Conservation (phyloP, 2,113 vertebrate genomes). For the Marmota flaviventris region DNA sequence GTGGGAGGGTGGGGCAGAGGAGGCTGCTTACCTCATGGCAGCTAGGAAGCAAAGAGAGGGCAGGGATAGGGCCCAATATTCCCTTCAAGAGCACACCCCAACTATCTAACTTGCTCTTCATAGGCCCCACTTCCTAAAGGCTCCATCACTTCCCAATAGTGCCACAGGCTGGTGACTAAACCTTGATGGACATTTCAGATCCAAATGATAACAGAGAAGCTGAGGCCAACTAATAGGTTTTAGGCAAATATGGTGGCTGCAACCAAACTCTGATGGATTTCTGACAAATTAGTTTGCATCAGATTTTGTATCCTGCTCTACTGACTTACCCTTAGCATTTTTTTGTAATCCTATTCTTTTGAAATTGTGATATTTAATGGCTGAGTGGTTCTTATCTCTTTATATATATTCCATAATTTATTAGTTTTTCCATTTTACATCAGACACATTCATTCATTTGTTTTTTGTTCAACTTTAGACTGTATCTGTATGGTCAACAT, state of each 20-base stretch:
- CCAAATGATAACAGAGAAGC: not conserved
- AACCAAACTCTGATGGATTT: not conserved
- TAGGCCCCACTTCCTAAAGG: not conserved
- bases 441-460: not conserved
- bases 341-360: not conserved
- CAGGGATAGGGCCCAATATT: not conserved
- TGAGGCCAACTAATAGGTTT: not conserved
- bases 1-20: not conserved
- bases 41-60: not conserved
- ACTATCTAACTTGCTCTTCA: not conserved
- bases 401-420: not conserved
- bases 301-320: not conserved
- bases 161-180: not conserved
- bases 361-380: not conserved
- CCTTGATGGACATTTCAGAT: not conserved
- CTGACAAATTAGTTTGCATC: accelerated
- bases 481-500: not conserved
- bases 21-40: not conserved
- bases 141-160: not conserved
- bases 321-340: not conserved
- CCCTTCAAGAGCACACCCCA: not conserved
- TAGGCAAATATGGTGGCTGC: not conserved
- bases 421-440: not conserved
- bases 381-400: not conserved
- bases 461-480: not conserved